phyloP scores from a whole-genome alignment of 2,888 invertebrate genomes.

The Aphrophora alni region DNA sequence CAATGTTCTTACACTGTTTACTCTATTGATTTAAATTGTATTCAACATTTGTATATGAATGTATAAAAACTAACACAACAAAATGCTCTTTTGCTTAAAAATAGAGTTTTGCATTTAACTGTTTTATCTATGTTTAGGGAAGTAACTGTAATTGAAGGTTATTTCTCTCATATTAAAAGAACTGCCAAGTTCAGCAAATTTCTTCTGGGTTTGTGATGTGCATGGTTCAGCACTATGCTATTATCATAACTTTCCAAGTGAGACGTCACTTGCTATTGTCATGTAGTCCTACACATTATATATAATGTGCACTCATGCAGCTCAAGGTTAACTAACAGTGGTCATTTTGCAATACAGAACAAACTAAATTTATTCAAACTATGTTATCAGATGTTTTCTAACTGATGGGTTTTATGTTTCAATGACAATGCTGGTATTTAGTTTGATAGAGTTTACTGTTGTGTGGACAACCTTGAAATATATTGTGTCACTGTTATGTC shows the following conservation, averaged over 20 bases:
- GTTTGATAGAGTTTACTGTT: background rate
- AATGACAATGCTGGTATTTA: background rate
- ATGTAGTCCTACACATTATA: background rate
- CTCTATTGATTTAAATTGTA: too few species aligned
- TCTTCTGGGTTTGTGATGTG: background rate
- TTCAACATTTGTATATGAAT: too few species aligned
- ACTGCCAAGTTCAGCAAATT: background rate
- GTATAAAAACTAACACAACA: too few species aligned
- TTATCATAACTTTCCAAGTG: slow-evolving; percentile 6
- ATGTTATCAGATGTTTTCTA: background rate
- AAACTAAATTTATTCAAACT: background rate
- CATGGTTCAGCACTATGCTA: background rate
- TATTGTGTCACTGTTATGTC: background rate
- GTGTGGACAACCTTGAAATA: background rate
- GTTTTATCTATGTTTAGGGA: too few species aligned
- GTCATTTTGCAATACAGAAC: background rate
- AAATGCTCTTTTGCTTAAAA: too few species aligned
- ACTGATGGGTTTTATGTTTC: background rate
- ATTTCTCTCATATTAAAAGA: background rate
- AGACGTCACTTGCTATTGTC: background rate
- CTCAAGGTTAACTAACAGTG: background rate
- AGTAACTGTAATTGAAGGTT: background rate
- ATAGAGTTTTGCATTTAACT: too few species aligned
- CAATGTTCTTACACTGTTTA: too few species aligned
- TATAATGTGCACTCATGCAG: background rate